Base-by-base conservation (phyloP, 2,888 invertebrate genomes). In the Leptopilina syphax region DNA sequence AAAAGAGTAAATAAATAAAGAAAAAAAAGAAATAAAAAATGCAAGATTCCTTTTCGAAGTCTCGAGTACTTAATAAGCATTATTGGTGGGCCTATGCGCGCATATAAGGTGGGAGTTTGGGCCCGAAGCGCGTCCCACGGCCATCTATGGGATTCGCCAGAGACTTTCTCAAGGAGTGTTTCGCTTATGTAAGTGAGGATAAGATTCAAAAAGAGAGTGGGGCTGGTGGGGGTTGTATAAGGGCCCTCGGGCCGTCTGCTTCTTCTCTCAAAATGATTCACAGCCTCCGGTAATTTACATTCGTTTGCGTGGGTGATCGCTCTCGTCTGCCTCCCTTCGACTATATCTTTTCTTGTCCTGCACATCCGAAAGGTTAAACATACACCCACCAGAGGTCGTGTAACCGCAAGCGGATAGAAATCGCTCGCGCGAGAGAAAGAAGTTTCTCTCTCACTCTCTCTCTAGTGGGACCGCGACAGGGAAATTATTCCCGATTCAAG, bases 261-360 rank as follows among this genome's bases (percentile, higher is more conserved):
- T 86, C 84, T 86, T 85, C 7, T 6, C 87, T 87, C 87, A 86
- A 88, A 89, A 91, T 91, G 91, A 91, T 91, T 91, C 91, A 91
- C 89, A 90, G 91, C 91, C 91, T 88, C 87, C 88, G 91, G 91
- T 91, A 90, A 91, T 91, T 91, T 91, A 91, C 91, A 91, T 91
- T 91, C 84, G 83, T 82, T 83, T 85, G 86, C 84, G 81, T 82
- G 82, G 83, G 85, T 85, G 85, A 84, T 84, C 83, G 84, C 80
- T 81, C 80, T 81, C 81, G 80, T 60, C 78, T 79, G 79, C 63
- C 78, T 73, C 77, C 70, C 77, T 50, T 50, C 77, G 66, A 73
- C 81, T 79, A 73, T 73, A 73, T 73, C 84, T 77, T 77, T 80
- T 81, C 79, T 83, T 83, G 80, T 77, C 81, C 80, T 79, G 81